Conservation (phyloP, 2,113 vertebrate genomes). For the Choloepus hoffmanni region DNA sequence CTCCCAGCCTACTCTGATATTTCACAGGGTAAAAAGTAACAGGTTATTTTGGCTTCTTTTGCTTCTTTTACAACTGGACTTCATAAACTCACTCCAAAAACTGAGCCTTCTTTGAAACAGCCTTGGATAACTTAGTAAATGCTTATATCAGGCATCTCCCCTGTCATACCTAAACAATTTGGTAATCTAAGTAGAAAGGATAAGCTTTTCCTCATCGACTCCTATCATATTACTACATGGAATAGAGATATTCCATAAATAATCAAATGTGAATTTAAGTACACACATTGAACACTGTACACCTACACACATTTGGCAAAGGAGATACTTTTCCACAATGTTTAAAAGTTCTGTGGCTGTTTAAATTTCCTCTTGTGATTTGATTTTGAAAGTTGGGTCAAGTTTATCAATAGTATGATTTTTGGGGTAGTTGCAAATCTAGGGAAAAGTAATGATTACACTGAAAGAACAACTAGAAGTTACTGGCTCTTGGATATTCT, state of each 20-base stretch:
- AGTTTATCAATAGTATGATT: background rate
- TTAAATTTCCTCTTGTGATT: background rate
- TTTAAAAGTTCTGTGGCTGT: background rate
- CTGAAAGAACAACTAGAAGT: slow-evolving; percentile 14
- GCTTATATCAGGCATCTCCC: background rate
- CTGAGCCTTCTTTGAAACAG: background rate
- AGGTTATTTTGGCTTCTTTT: background rate
- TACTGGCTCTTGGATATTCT: background rate
- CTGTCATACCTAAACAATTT: background rate
- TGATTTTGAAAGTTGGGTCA: background rate
- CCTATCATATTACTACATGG: background rate
- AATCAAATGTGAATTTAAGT: slow-evolving; percentile 10
- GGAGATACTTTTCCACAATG: background rate
- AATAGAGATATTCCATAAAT: background rate
- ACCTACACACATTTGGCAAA: background rate
- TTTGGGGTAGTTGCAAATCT: background rate
- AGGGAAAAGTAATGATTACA: background rate
- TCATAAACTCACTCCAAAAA: background rate
- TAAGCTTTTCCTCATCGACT: background rate
- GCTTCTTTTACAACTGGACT: background rate
- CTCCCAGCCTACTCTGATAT: background rate
- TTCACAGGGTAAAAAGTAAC: background rate
- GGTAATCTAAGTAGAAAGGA: background rate
- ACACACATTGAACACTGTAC: background rate
- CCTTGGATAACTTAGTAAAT: background rate